Conservation (phyloP, 2,888 invertebrate species). For the Pyralis farinalis region DNA sequence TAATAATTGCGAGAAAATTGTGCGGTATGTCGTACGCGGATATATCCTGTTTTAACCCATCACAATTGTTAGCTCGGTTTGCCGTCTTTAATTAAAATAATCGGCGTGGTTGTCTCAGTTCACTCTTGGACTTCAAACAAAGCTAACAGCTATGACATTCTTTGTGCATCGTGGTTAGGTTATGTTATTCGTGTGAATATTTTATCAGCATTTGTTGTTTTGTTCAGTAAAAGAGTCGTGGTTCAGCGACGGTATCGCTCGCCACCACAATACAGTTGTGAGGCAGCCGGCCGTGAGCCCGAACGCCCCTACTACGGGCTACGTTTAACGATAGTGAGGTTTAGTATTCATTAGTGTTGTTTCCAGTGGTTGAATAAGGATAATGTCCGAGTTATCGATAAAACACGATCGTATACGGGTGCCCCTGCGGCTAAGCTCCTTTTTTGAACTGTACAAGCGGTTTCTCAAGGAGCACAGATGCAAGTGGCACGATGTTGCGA, state of each 20-base stretch:
- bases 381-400: constrained; percentile 59
- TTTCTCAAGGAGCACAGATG: constrained; percentile 74
- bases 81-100: constrained; percentile 63
- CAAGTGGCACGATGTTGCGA: constrained; percentile 73
- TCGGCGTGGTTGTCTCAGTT: constrained; percentile 49
- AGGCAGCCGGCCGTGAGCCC: constrained; percentile 55
- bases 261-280: constrained; percentile 50
- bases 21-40: constrained; percentile 38
- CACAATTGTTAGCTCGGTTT: constrained; percentile 55
- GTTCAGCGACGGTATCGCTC: constrained; percentile 34
- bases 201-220: constrained; percentile 13
- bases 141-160: constrained; percentile 24
- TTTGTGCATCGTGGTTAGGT: constrained; percentile 10
- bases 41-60: constrained; percentile 74
- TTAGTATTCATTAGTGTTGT: constrained; percentile 25
- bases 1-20: background rate
- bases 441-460: constrained; percentile 68
- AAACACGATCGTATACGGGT: constrained; percentile 49
- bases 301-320: constrained; percentile 44
- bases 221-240: constrained; percentile 24
- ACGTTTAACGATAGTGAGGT: constrained; percentile 23
- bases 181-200: constrained; percentile 14
- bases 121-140: constrained; percentile 35
- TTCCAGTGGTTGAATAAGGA: constrained; percentile 34
- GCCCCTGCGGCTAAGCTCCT: constrained; percentile 57